Evolutionary conservation across 1,140 invertebrate genomes (phyloP), one percentile per base, ranked within the genome.

Genomic region (Nephotettix cincticeps): DNA sequence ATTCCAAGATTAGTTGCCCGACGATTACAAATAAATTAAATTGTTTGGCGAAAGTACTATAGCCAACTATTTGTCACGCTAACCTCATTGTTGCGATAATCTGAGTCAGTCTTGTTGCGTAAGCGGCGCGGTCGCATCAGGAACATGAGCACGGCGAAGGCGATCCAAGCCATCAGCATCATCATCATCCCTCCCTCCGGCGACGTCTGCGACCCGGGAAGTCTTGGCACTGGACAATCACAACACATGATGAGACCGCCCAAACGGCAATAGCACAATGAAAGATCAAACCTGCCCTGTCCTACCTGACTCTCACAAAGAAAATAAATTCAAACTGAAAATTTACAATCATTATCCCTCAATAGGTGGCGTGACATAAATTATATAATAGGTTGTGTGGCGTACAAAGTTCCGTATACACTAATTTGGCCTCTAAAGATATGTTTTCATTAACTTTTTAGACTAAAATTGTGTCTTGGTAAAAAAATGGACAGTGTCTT

Each of bases 131-230:
- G 72, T 23, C 72, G 69, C 69, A 73, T 23, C 30, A 73, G 45
- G 40, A 64, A 73, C 25, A 71, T 63, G 30, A 28, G 45, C 25
- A 73, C 23, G 71, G 72, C 69, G 29, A 73, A 17, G 23, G 65
- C 51, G 19, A 73, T 29, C 72, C 72, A 73, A 30, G 70, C 47
- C n/a, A 71, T 63, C 27, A 66, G 69, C 63, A 73, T 45, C 27
- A 73, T 40, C n/a, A 71, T 40, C 4, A 71, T 54, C 45, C 65
- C 69, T 17, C 19, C 36, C 0, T 71, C 45, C 17, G 69, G 29
- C 29, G 69, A n/a, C 14, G 27, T 32, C 47, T 32, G 72, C 2
- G 25, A 25, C 25, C 68, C 71, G n/a, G 54, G 61, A 11, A 71
- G 63, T 67, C 30, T 43, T 61, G 40, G 72, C 43, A 67, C 69